Percentiles rank a stretch among this genome's conserved stretches.
Conservation (phyloP, 2,888 invertebrate genomes). For the Drosophila parthenogenetica region DNA sequence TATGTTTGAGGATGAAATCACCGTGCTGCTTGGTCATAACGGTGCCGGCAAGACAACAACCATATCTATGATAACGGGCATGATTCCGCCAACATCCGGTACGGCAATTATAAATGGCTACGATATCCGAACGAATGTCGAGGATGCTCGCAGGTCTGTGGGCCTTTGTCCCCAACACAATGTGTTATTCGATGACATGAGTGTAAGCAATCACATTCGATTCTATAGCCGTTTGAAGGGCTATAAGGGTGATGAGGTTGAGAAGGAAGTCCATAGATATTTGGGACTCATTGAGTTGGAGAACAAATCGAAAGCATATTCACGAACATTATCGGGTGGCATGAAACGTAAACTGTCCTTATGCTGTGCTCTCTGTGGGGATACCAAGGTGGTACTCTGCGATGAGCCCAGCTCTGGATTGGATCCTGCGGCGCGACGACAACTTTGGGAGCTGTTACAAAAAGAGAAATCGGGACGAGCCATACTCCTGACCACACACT, state of each 20-base stretch:
- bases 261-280: conserved; percentile 88
- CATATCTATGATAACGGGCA: conserved; percentile 95
- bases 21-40: conserved; percentile 91
- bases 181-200: conserved; percentile 92
- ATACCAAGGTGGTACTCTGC: conserved; percentile 89
- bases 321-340: conserved; percentile 90
- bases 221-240: conserved; percentile 93
- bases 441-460: conserved; percentile 93
- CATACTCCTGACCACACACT: conserved; percentile 93
- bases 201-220: conserved; percentile 92
- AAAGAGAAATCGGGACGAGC: conserved; percentile 90
- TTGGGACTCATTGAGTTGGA: conserved; percentile 88
- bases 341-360: conserved; percentile 92
- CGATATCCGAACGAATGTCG: conserved; percentile 88
- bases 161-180: conserved; percentile 95
- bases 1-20: conserved; percentile 95
- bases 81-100: conserved; percentile 89
- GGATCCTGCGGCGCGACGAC: conserved; percentile 93
- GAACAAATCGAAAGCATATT: conserved; percentile 87
- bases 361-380: conserved; percentile 91
- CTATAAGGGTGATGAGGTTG: conserved; percentile 86
- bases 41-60: conserved; percentile 98
- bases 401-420: conserved; percentile 94
- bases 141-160: conserved; percentile 88
- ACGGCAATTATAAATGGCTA: conserved; percentile 90